These are phyloP conservation scores for Masticophis lateralis DNA, from an alignment of 2,797 vertebrate genomes.

Conservation along the genomic window DNA sequence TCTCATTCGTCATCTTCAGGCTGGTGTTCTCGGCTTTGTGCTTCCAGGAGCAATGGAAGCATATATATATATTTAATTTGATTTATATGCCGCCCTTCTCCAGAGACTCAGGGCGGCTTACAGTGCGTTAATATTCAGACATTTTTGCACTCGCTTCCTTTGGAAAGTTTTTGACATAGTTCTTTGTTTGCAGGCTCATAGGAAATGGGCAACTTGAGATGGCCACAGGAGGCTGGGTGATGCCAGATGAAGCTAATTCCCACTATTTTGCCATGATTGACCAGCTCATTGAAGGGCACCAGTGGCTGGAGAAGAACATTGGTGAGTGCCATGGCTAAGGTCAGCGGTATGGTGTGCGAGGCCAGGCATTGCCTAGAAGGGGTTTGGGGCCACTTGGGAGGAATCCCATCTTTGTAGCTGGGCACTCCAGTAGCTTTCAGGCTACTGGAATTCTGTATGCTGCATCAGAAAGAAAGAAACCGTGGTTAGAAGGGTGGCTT, in stretches of 20 bases:
- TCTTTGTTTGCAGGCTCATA: conserved; percentile 67
- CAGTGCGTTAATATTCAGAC: not conserved
- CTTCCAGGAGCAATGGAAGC: no score
- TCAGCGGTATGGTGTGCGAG: not conserved
- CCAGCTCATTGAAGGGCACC: conserved; percentile 97
- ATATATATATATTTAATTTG: no score
- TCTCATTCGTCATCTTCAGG: no score
- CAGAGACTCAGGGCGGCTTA: no score
- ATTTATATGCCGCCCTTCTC: no score
- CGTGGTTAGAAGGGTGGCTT: not conserved
- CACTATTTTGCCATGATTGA: conserved; percentile 98
- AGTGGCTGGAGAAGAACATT: conserved; percentile 94
- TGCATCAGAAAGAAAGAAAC: not conserved
- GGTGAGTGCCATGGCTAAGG: conserved; percentile 69
- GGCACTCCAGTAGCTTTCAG: not conserved
- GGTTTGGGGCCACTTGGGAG: not conserved
- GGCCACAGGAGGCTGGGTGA: conserved; percentile 96
- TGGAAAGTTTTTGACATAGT: not conserved
- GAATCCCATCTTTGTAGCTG: not conserved
- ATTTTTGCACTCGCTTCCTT: not conserved
- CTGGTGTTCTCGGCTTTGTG: no score
- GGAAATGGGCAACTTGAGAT: conserved; percentile 92
- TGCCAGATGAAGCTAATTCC: conserved; percentile 94
- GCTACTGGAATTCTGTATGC: not conserved
- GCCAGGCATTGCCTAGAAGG: not conserved